Evolutionary conservation across 1,140 invertebrate genomes (phyloP).

Genomic region (Epicauta chinensis): DNA sequence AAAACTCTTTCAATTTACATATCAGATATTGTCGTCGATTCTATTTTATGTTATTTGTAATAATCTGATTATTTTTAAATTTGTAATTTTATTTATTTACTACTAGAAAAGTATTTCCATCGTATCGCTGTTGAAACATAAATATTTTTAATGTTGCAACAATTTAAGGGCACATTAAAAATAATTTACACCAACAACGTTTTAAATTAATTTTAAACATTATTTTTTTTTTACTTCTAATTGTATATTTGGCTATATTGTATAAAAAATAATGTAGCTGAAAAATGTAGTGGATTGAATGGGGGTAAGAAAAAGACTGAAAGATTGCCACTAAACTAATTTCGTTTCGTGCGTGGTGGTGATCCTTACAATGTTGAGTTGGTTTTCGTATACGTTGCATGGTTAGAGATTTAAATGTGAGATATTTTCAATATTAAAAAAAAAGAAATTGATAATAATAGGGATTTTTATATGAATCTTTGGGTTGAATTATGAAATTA

Average conservation of each 20-base stretch:
- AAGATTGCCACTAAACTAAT: conserved; percentile 4
- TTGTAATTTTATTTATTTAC: conserved; percentile 5
- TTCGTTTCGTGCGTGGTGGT: conserved; percentile 4
- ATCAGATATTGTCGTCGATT: conserved; percentile 10
- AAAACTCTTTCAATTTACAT: conserved; percentile 8
- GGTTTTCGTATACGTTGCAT: conserved; percentile 8
- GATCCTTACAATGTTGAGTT: conserved; percentile 10
- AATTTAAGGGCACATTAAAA: conserved; percentile 7
- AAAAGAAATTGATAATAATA: too few species aligned
- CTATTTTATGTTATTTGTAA: not conserved
- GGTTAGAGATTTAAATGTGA: conserved; percentile 11
- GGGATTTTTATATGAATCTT: too few species aligned
- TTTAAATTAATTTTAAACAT: not conserved
- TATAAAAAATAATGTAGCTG: conserved; percentile 5
- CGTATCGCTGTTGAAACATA: conserved; percentile 6
- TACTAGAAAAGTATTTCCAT: not conserved
- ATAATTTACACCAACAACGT: conserved; percentile 11
- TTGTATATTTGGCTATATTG: conserved; percentile 12
- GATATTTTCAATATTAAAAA: not conserved
- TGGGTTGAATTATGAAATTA: too few species aligned
- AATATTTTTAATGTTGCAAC: conserved; percentile 13
- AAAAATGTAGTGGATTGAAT: conserved; percentile 13
- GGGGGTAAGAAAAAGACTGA: conserved; percentile 21
- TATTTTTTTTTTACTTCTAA: conserved; percentile 6
- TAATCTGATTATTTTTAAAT: conserved; percentile 9